Evolutionary conservation across 2,888 invertebrate species (phyloP).

Genomic region (Coelinius sp.): DNA sequence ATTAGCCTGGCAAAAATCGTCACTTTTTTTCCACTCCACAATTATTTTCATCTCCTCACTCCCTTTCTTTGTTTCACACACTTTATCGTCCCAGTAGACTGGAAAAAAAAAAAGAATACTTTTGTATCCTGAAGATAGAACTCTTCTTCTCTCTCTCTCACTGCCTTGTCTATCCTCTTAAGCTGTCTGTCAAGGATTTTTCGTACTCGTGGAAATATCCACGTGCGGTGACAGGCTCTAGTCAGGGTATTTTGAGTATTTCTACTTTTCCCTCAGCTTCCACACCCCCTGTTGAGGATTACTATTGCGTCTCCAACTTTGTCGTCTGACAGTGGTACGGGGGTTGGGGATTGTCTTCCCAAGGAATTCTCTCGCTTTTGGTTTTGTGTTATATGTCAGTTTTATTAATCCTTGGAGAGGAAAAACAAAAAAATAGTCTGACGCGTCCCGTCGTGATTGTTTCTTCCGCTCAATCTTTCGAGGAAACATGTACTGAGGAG

Average conservation of each 20-base stretch:
- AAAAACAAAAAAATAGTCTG: neutral
- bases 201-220: conserved; percentile 22
- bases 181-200: conserved; percentile 47
- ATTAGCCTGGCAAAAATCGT: conserved; percentile 35
- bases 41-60: neutral
- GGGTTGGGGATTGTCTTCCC: conserved; percentile 12
- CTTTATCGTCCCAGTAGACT: neutral
- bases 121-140: neutral
- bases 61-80: neutral
- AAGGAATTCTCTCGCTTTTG: neutral
- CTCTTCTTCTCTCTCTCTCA: conserved; percentile 17
- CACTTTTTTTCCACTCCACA: neutral
- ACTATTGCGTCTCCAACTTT: conserved; percentile 13
- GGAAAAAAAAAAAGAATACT: conserved; percentile 15
- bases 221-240: conserved; percentile 34
- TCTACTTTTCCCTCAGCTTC: conserved; percentile 17
- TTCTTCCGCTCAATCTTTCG: neutral
- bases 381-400: neutral
- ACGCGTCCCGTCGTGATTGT: conserved; percentile 7
- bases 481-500: neutral
- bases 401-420: conserved; percentile 1
- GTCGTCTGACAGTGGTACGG: neutral
- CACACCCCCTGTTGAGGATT: conserved; percentile 12
- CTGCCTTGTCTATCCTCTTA: conserved; percentile 40
- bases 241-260: conserved; percentile 21